Base-by-base conservation (phyloP, 2,797 vertebrate species). In the Emys orbicularis region DNA sequence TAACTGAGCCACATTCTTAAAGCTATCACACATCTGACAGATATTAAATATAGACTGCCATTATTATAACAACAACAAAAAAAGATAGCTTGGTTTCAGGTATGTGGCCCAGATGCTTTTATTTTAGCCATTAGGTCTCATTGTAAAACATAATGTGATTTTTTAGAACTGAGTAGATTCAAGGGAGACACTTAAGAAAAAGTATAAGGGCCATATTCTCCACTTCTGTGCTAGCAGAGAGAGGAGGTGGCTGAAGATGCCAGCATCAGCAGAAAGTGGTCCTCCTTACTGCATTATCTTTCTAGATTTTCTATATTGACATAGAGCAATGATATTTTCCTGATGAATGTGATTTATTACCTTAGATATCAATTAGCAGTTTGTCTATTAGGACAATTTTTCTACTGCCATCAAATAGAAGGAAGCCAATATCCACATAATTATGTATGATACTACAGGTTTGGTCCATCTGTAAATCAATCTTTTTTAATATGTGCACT, bases 401-500 rank as follows among this genome's bases (percentile, higher is more conserved):
- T 84, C 31, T 79, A 15, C 57, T 86, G 85, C 87, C 37, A 34
- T 93, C 74, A 88, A 94, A 87, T 12, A 76, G 90, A 6, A 80
- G 37, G 86, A 96, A 57, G n/a, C 54, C 44, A 0, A 80, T 79
- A 47, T 47, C 44, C 7, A 1, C 57, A 95, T 37, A 72, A 41
- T 41, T 72, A 41, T 37, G 19, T 72, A 18, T 41, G 10, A 37
- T 11, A 68, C 23, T 41, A 79, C 0, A 5, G 9, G n/a, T 56
- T 79, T 61, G 18, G 41, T 91, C 82, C 61, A 76, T 94, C 89
- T 93, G 79, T 89, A 96, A 95, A 88, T 90, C 56, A 53, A 79
- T 94, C 90, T 90, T 82, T 94, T 92, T 83, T 88, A 79, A 59
- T 53, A 87, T 21, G 21, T 34, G 21, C 4, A 49, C 34, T 90